A percentile compares a stretch with the other conserved stretches of the same genome.
Conservation (phyloP, 2,113 vertebrate species). For the Noctilio leporinus region DNA sequence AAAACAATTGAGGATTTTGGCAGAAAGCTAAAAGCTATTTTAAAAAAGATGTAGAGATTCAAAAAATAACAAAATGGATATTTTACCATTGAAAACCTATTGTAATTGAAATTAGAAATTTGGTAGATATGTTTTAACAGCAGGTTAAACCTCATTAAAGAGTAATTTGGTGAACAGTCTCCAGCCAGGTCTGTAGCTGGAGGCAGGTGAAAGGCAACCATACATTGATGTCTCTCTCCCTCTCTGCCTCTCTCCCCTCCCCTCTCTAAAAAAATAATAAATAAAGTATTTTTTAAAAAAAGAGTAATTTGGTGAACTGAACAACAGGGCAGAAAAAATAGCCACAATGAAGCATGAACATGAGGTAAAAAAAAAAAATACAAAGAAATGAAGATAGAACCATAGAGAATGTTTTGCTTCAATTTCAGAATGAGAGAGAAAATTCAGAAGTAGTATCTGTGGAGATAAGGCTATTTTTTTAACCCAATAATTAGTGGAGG, state of each 20-base stretch:
- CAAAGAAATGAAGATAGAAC: neutral
- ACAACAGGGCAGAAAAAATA: neutral
- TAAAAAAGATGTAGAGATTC: neutral
- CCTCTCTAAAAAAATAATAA: no score
- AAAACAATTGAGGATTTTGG: neutral
- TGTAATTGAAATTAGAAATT: neutral
- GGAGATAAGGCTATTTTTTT: neutral
- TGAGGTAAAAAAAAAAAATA: neutral
- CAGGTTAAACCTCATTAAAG: neutral
- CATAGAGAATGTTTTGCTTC: neutral
- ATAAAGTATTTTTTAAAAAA: no score
- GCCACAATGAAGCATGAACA: neutral
- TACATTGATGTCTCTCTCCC: no score
- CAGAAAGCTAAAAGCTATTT: neutral
- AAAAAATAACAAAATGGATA: neutral
- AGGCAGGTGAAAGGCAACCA: no score
- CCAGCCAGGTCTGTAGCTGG: no score
- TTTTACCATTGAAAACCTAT: neutral
- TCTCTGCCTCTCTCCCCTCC: no score
- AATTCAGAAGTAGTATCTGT: neutral
- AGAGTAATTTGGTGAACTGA: neutral
- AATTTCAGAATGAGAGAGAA: neutral
- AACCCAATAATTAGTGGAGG: neutral
- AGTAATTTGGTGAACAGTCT: neutral
- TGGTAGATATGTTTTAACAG: neutral